Percentiles rank a stretch among this genome's conserved stretches.
Evolutionary conservation across 2,888 invertebrate species (phyloP).

Genomic region (Andrena praecox): DNA sequence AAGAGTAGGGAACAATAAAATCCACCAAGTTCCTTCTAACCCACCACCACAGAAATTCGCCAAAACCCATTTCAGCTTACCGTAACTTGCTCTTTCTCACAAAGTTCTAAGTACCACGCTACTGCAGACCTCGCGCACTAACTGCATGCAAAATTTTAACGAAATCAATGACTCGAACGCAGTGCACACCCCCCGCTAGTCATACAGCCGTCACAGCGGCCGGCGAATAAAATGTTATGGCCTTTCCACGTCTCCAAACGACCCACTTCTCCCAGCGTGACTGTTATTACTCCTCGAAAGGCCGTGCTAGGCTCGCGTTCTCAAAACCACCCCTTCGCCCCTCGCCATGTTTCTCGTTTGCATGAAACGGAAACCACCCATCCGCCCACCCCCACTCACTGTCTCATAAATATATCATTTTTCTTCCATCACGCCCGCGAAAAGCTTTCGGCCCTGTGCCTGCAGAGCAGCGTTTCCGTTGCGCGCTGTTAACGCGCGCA

Average conservation of each 20-base stretch:
- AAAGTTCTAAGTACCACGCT: no score
- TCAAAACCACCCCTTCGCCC: slow-evolving; percentile 25
- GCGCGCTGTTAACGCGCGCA: neutral
- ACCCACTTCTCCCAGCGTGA: slow-evolving; percentile 51
- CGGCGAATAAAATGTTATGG: slow-evolving; percentile 66
- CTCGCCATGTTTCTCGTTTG: slow-evolving; percentile 31
- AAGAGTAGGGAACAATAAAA: no score
- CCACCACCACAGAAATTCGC: no score
- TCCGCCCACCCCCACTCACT: neutral
- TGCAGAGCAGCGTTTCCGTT: neutral
- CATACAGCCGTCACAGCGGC: slow-evolving; percentile 47
- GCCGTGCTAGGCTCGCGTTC: neutral
- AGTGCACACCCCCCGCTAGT: no score
- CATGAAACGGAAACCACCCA: slow-evolving; percentile 46
- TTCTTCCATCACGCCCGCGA: slow-evolving; percentile 26
- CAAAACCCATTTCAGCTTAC: no score
- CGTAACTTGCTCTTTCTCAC: no score
- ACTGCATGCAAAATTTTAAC: no score
- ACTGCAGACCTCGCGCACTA: no score
- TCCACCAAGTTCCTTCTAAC: no score
- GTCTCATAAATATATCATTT: slow-evolving; percentile 54
- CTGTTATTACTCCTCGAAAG: slow-evolving; percentile 45
- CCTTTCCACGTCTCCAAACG: slow-evolving; percentile 44
- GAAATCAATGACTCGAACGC: no score
- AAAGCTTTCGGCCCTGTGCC: neutral